Base-by-base conservation (phyloP, 2,888 invertebrate genomes). In the Plebejus melissa region DNA sequence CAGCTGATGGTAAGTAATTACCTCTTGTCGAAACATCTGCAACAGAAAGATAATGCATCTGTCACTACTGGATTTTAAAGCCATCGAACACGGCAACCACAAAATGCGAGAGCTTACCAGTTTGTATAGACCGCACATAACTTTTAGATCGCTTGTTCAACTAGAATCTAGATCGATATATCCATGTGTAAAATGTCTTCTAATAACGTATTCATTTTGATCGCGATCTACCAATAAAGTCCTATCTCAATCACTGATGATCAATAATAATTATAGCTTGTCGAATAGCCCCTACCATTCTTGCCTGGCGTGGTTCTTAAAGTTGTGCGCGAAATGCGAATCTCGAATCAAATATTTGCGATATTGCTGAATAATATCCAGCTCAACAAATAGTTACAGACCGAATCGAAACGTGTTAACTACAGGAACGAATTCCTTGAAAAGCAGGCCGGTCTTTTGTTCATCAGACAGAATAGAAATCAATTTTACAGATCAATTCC, bases 401-500 rank as follows among this genome's bases (percentile, higher is more conserved):
- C 22, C 41, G 71, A 71, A 46, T 46, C 41, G 46, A 22, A 70
- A 71, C 70, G 38, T 50, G 46, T 46, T 50, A 41, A 70, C 74
- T 76, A 76, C 76, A 32, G 76, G 50, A 4, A 16, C 4, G 54
- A 71, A 36, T 77, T 76, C 69, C 69, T 76, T 60, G 74, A 76
- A 76, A 77, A 76, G 74, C 74, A 77, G 76, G 22, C 74, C 69
- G 76, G 54, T 79, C 82, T 84, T 86, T 86, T 86, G 85, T 86
- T 84, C 82, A 82, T 82, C 83, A 82, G 80, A 81, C 77, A 80
- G 81, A 86, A 85, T 86, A 81, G 82, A 86, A 89, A 89, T 88
- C 87, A 88, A 89, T 88, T 88, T 89, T 83, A 85, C 85, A 85
- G 84, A 86, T 87, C 87, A 86, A 86, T 86, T 84, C 80, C 81